Percentiles rank a stretch among this genome's conserved stretches.
Conservation (phyloP, 2,797 vertebrate genomes). For the Danio kyathit region DNA sequence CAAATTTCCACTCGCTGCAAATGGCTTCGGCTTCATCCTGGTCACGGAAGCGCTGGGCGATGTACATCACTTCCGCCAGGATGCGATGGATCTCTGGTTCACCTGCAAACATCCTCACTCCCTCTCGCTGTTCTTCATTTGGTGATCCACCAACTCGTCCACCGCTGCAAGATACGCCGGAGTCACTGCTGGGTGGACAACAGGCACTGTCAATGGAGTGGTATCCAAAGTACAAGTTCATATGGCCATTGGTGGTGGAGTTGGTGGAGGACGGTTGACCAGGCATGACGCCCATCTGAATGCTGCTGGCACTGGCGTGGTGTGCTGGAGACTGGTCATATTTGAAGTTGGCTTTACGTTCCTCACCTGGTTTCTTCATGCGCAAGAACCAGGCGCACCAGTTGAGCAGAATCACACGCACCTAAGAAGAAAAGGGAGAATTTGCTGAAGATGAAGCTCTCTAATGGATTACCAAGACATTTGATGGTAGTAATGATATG, state of each 20-base stretch:
- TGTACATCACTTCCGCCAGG: conserved; percentile 89
- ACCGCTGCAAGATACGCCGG: conserved; percentile 74
- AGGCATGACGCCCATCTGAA: conserved; percentile 81
- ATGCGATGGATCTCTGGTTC: conserved; percentile 84
- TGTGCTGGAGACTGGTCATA: conserved; percentile 75
- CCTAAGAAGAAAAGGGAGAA: conserved; percentile 68
- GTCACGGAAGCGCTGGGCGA: conserved; percentile 86
- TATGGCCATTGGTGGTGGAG: conserved; percentile 82
- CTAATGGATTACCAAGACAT: not conserved
- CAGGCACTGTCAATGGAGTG: conserved; percentile 79
- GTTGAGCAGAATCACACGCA: conserved; percentile 86
- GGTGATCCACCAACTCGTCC: conserved; percentile 68
- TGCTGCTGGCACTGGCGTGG: conserved; percentile 80
- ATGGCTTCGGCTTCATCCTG: conserved; percentile 88
- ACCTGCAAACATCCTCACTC: conserved; percentile 73
- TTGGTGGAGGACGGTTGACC: conserved; percentile 76
- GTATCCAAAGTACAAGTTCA: conserved; percentile 84
- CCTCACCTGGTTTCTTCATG: conserved; percentile 92
- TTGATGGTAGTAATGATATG: conserved; percentile 3
- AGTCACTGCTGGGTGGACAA: conserved; percentile 80
- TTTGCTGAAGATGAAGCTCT: not conserved
- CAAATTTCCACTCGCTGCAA: conserved; percentile 94
- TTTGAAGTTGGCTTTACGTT: conserved; percentile 70
- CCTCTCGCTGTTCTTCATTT: conserved; percentile 81
- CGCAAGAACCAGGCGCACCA: conserved; percentile 93